phyloP scores from a whole-genome alignment of 2,888 invertebrate species.

The Dryocosmus kuriphilus region DNA sequence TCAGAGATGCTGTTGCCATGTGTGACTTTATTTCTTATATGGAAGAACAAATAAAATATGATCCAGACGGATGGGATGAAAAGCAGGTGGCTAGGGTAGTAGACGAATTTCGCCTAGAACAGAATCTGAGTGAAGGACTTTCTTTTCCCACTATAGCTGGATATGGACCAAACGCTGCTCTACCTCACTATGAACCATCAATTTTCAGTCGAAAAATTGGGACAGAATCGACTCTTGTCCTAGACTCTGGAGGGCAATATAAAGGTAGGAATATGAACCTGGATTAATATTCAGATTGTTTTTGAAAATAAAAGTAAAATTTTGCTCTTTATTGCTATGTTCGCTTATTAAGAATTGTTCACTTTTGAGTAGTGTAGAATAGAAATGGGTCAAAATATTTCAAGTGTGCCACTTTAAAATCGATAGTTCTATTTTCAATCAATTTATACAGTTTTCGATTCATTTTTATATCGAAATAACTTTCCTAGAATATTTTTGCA shows the following conservation, averaged over 20 bases:
- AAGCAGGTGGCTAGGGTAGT: conserved; percentile 85
- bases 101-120: conserved; percentile 85
- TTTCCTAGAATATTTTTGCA: too few relatives aligned
- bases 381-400: too few relatives aligned
- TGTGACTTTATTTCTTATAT: conserved; percentile 90
- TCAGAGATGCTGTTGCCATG: conserved; percentile 93
- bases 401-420: too few relatives aligned
- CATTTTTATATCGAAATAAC: too few relatives aligned
- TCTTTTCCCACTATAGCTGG: conserved; percentile 93
- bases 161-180: conserved; percentile 91
- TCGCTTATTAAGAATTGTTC: too few relatives aligned
- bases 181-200: conserved; percentile 89
- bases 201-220: conserved; percentile 83
- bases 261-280: conserved; percentile 79
- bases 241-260: conserved; percentile 98
- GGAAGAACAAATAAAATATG: conserved; percentile 79
- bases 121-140: conserved; percentile 85
- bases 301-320: too few relatives aligned
- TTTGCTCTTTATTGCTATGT: too few relatives aligned
- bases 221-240: conserved; percentile 88
- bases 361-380: too few relatives aligned
- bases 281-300: too few relatives aligned
- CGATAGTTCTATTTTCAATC: too few relatives aligned
- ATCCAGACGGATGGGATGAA: conserved; percentile 83
- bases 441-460: too few relatives aligned